phyloP scores from a whole-genome alignment of 2,888 invertebrate species.

The Acanthacorydalis orientalis region DNA sequence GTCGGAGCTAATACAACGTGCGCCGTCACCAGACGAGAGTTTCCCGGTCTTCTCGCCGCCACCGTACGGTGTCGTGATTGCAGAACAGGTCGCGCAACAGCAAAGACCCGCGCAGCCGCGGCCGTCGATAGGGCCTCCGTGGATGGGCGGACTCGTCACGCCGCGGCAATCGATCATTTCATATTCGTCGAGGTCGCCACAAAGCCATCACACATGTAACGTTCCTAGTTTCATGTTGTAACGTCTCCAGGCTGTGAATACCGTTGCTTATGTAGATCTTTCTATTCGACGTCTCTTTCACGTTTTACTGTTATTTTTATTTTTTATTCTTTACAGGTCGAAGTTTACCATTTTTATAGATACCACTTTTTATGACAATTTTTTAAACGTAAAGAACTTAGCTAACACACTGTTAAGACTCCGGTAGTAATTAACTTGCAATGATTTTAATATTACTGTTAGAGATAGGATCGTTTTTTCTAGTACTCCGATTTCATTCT shows the following conservation, averaged over 20 bases:
- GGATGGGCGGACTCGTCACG: conserved; percentile 33
- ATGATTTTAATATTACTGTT: too few species aligned
- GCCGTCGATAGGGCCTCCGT: conserved; percentile 33
- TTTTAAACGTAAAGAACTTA: too few species aligned
- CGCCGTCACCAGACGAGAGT: conserved; percentile 60
- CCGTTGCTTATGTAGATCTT: neutral
- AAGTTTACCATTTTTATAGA: neutral
- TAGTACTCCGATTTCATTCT: too few species aligned
- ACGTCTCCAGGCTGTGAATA: neutral
- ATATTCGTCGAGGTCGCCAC: conserved; percentile 54
- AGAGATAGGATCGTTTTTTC: too few species aligned
- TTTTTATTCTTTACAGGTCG: conserved; percentile 3
- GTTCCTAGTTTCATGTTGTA: neutral
- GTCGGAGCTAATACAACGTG: conserved; percentile 49
- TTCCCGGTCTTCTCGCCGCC: conserved; percentile 76
- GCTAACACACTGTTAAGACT: too few species aligned
- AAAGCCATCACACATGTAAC: conserved; percentile 87
- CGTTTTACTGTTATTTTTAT: neutral
- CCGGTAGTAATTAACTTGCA: too few species aligned
- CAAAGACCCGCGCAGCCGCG: conserved; percentile 21
- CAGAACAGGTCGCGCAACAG: conserved; percentile 18
- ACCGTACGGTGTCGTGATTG: conserved; percentile 36
- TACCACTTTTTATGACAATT: neutral
- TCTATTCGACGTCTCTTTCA: neutral
- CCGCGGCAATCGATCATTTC: conserved; percentile 62